Evolutionary conservation across 2,113 vertebrate species (phyloP).

Genomic region (Malaclemys terrapin): DNA sequence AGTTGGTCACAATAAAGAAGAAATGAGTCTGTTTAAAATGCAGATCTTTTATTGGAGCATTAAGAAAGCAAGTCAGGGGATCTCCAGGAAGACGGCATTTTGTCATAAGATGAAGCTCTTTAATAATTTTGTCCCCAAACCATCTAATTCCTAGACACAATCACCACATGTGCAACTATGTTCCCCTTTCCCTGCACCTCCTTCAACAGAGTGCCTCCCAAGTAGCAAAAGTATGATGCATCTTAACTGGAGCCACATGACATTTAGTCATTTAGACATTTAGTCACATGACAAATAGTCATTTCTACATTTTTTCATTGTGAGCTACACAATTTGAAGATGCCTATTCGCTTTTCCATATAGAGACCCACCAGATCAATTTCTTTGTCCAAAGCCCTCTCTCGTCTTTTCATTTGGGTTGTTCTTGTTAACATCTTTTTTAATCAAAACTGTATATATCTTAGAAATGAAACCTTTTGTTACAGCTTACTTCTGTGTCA

Average conservation of each 20-base stretch:
- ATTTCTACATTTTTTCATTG: not conserved
- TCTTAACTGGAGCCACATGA: not conserved
- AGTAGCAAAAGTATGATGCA: not conserved
- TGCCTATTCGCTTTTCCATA: not conserved
- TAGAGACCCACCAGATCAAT: not conserved
- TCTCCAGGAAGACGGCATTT: not conserved
- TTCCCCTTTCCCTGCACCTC: not conserved
- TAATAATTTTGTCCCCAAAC: not conserved
- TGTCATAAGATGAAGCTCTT: not conserved
- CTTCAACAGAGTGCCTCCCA: not conserved
- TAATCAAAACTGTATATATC: not conserved
- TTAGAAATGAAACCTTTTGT: too few species aligned
- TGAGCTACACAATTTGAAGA: not conserved
- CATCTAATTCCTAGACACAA: not conserved
- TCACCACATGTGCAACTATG: not conserved
- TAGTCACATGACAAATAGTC: not conserved
- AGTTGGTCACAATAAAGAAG: not conserved
- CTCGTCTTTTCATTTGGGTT: not conserved
- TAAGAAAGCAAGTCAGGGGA: not conserved
- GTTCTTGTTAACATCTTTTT: not conserved
- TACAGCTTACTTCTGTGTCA: too few species aligned
- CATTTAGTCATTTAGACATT: too few species aligned
- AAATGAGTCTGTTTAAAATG: not conserved
- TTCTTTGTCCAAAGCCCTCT: not conserved
- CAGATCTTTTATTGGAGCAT: not conserved